Evolutionary conservation across 2,113 vertebrate species (phyloP).

Genomic region (Vulpes vulpes): DNA sequence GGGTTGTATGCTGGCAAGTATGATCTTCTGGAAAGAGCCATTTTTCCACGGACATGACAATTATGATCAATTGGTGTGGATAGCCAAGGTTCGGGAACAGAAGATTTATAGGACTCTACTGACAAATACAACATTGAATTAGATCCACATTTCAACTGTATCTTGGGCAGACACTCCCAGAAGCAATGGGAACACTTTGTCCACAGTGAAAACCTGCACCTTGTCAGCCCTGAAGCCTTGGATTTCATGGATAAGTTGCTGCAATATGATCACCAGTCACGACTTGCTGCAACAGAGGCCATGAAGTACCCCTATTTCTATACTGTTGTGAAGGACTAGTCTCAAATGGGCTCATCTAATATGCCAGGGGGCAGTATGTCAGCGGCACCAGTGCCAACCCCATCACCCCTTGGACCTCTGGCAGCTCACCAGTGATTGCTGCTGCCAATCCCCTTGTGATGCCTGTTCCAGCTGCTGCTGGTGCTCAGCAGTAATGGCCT

Average conservation of each 20-base stretch:
- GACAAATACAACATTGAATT: slow-evolving; percentile 95
- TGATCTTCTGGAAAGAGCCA: slow-evolving; percentile 94
- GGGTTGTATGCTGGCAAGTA: slow-evolving; percentile 94
- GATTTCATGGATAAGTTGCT: neutral
- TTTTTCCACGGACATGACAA: slow-evolving; percentile 94
- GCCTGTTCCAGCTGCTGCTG: slow-evolving; percentile 92
- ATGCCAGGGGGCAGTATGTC: slow-evolving; percentile 91
- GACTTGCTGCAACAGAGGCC: too few relatives aligned
- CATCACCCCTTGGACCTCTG: slow-evolving; percentile 95
- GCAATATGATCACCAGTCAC: too few relatives aligned
- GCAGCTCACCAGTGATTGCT: slow-evolving; percentile 95
- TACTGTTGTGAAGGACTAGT: slow-evolving; percentile 93
- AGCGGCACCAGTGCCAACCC: slow-evolving; percentile 95
- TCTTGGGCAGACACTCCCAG: slow-evolving; percentile 87
- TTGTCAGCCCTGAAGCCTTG: too few relatives aligned
- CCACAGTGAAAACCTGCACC: too few relatives aligned
- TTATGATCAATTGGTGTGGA: slow-evolving; percentile 94
- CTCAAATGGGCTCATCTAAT: slow-evolving; percentile 90
- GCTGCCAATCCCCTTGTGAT: slow-evolving; percentile 93
- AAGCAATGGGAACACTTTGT: too few relatives aligned
- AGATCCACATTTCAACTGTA: slow-evolving; percentile 94
- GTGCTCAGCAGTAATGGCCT: slow-evolving; percentile 92
- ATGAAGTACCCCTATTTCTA: slow-evolving; percentile 68
- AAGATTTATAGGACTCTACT: slow-evolving; percentile 93
- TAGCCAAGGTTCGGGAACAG: slow-evolving; percentile 93